Evolutionary conservation across 2,113 vertebrate genomes (phyloP).

Genomic region (Semnornis frantzii): DNA sequence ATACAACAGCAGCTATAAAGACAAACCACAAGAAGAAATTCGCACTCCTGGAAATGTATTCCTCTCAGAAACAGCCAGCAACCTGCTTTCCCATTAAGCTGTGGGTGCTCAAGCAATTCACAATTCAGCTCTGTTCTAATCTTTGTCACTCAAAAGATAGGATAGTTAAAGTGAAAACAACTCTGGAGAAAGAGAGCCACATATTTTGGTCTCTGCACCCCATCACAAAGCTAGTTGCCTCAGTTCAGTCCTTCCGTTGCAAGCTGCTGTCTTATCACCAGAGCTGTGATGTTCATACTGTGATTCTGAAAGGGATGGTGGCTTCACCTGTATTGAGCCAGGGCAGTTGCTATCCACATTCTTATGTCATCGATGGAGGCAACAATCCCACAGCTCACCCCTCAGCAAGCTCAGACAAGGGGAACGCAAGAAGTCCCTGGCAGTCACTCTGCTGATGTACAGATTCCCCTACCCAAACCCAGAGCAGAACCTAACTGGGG

Average conservation of each 20-base stretch:
- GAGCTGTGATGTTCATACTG: neutral
- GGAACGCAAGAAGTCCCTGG: fast-evolving
- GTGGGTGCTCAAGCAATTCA: neutral
- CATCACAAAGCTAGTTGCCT: neutral
- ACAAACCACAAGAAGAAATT: neutral
- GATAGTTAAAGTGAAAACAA: neutral
- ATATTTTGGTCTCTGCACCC: neutral
- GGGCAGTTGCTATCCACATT: neutral
- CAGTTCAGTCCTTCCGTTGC: neutral
- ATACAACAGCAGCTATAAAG: neutral
- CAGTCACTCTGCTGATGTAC: fast-evolving
- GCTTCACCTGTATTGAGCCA: fast-evolving
- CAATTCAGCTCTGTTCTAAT: neutral
- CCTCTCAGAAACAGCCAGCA: neutral
- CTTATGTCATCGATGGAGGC: fast-evolving
- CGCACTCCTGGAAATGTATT: neutral
- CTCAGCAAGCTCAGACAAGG: neutral
- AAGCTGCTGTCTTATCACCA: neutral
- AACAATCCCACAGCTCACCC: neutral
- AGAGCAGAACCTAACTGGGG: neutral
- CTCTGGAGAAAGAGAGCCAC: neutral
- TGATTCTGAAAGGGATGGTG: fast-evolving
- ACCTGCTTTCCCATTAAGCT: neutral
- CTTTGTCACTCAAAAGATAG: neutral
- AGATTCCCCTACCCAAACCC: neutral